A percentile compares a stretch with the other conserved stretches of the same genome.
phyloP scores from a whole-genome alignment of 2,888 invertebrate species.

The Lordiphosa andalusiaca region DNA sequence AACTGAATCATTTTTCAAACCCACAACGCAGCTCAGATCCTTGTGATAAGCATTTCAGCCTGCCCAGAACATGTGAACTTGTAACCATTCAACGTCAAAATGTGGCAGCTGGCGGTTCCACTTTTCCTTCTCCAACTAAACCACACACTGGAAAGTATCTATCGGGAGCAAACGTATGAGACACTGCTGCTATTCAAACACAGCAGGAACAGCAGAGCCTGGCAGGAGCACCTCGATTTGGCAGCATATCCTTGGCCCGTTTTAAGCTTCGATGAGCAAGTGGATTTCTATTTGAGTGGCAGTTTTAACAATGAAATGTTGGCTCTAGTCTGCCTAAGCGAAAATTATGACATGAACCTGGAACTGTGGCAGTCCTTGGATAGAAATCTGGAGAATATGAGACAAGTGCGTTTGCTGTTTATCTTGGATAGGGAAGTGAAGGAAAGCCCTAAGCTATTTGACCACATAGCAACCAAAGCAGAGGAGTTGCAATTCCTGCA shows the following conservation, averaged over 20 bases:
- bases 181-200: conserved; percentile 41
- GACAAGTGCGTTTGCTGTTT: conserved; percentile 41
- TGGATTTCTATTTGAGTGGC: conserved; percentile 23
- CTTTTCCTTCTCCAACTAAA: conserved; percentile 9
- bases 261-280: conserved; percentile 23
- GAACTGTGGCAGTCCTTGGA: conserved; percentile 46
- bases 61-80: neutral
- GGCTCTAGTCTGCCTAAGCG: conserved; percentile 39
- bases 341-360: conserved; percentile 12
- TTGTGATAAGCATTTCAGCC: conserved; percentile 1
- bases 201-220: conserved; percentile 1
- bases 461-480: conserved; percentile 9
- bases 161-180: conserved; percentile 25
- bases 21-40: conserved; percentile 22
- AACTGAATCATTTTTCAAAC: conserved; percentile 28
- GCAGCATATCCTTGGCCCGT: conserved; percentile 21
- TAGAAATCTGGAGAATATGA: conserved; percentile 48
- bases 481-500: conserved; percentile 26
- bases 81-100: conserved; percentile 9
- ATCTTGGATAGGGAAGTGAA: neutral
- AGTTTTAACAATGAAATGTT: conserved; percentile 41
- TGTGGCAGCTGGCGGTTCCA: conserved; percentile 29
- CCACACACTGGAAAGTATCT: conserved; percentile 18
- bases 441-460: neutral
- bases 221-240: conserved; percentile 4